phyloP scores from a whole-genome alignment of 2,113 vertebrate genomes.

The Rana temporaria region DNA sequence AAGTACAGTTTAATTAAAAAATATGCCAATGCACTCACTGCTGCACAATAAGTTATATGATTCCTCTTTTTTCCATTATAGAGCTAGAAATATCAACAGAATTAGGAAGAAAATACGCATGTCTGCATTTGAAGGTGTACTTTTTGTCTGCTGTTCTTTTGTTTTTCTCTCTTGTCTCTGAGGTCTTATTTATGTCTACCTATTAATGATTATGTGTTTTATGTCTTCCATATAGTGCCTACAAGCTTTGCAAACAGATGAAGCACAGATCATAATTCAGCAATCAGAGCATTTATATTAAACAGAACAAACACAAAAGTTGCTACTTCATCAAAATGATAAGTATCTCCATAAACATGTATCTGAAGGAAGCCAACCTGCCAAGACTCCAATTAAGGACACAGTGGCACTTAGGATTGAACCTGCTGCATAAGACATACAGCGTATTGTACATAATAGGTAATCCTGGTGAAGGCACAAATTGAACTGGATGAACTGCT shows the following conservation, averaged over 20 bases:
- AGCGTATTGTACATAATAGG: constrained; percentile 49
- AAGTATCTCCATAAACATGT: constrained; percentile 27
- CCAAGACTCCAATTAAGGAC: constrained; percentile 50
- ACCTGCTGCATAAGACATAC: constrained; percentile 9
- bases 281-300: background rate
- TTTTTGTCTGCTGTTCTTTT: no score
- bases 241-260: background rate
- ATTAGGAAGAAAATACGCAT: no score
- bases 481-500: constrained; percentile 33
- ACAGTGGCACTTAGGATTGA: constrained; percentile 13
- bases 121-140: no score
- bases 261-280: background rate
- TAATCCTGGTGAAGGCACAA: constrained; percentile 30
- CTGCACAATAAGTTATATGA: no score
- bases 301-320: background rate
- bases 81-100: no score
- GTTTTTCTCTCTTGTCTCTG: no score
- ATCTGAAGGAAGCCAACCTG: background rate
- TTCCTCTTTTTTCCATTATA: no score
- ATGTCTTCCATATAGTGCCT: background rate
- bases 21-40: no score
- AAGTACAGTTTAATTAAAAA: no score
- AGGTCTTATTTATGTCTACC: background rate
- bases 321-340: constrained; percentile 4
- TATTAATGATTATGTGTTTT: background rate